phyloP scores from a whole-genome alignment of 2,113 vertebrate genomes.

The Sprattus sprattus region DNA sequence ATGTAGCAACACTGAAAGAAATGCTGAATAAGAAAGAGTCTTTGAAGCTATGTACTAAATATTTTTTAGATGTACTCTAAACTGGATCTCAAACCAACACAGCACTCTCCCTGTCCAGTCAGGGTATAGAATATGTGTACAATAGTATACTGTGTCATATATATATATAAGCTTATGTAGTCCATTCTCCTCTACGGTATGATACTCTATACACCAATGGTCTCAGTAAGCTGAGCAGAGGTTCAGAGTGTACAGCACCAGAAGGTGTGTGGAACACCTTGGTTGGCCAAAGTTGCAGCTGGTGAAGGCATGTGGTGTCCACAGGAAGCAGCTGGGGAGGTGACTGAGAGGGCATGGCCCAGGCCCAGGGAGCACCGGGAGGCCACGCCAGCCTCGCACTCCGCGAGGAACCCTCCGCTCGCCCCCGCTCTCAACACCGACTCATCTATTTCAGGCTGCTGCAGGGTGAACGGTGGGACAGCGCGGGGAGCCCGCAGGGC shows the following conservation, averaged over 20 bases:
- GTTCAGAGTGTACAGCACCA: background rate
- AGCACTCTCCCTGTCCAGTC: background rate
- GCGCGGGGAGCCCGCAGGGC: background rate
- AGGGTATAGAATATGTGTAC: background rate
- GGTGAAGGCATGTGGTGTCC: background rate
- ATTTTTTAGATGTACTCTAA: background rate
- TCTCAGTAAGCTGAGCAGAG: background rate
- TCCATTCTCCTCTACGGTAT: background rate
- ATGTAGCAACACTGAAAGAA: background rate
- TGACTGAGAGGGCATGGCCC: background rate
- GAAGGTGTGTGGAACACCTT: background rate
- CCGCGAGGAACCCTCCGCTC: background rate
- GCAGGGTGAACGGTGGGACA: background rate
- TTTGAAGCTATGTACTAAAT: slow-evolving; percentile 1
- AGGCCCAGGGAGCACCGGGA: background rate
- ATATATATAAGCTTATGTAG: background rate
- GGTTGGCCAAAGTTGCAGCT: background rate
- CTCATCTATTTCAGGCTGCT: slow-evolving; percentile 3
- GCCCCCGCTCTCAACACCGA: background rate
- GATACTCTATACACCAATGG: background rate
- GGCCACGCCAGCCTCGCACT: background rate
- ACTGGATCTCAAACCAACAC: background rate
- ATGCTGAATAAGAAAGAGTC: background rate
- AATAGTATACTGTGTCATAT: background rate
- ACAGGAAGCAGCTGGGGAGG: background rate